Base-by-base conservation (phyloP, 37 sponge, comb jelly and placozoan genomes). In the Spongilla lacustris region DNA sequence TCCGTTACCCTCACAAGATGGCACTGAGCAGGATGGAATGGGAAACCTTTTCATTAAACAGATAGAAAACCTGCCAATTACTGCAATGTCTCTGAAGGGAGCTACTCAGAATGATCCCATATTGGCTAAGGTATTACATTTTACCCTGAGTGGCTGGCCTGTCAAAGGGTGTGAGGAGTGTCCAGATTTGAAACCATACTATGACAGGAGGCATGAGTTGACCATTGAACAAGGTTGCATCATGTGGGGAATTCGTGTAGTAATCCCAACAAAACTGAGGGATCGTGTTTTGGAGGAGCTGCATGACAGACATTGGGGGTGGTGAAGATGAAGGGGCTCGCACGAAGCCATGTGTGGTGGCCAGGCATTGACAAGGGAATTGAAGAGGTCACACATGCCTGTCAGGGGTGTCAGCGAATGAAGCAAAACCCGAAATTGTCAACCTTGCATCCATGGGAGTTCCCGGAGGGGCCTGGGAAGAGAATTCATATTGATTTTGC, bases 231-330 rank as follows among this genome's bases (percentile, higher is more conserved):
- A 66, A 2, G 68, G 66, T 32, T 89, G 90, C 67, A 30, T 90
- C 19, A 6, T 90, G 37, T 85, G 91, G 85, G 91, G 91, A 27
- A 78, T 67, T 78, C n/a, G 91, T 38, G 74, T 81, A 31, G n/a
- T 69, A 22, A 58, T 81, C 3, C 70, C 41, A 8, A 21, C 2
- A 4, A 34, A 32, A 4, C 34, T 76, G 41, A 22, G 34, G 31
- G 78, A 34, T n/a, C 22, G 25, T 69, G 71, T 85, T 2, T 38
- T 77, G 12, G 48, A 76, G 24, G 38, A 34, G 6, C 71, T 85
- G 2, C 78, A 85, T 36, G 27, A 23, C 0, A 36, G 31, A 76
- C 81, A 89, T 2, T 41, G 6, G 84, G 84, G 13, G 78, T 89
- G 14, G n/a, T 28, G 0, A 28, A 66, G 31, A 83, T 89, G 85